Evolutionary conservation across 2,113 vertebrate species (phyloP).

Genomic region (Aplodontia rufa): DNA sequence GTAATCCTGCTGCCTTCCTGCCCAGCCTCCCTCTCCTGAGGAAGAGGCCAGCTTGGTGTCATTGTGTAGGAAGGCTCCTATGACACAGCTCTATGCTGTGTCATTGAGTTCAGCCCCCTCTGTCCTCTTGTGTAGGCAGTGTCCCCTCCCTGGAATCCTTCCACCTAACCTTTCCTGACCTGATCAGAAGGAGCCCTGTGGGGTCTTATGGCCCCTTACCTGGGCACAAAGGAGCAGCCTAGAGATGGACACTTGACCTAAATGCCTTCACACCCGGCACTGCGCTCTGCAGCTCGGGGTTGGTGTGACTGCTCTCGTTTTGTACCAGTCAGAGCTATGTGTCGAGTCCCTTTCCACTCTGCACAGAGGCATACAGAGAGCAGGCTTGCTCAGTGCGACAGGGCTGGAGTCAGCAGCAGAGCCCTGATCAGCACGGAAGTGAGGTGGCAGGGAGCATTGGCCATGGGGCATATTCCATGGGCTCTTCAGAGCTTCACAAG

Average conservation of each 20-base stretch:
- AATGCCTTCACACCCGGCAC: not conserved
- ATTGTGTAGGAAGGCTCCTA: not conserved
- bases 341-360: not conserved
- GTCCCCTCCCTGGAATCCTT: not conserved
- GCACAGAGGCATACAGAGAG: not conserved
- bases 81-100: not conserved
- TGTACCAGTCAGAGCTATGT: not conserved
- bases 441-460: not conserved
- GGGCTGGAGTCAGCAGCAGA: not conserved
- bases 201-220: rapidly evolving
- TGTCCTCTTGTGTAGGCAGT: not conserved
- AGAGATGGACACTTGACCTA: not conserved
- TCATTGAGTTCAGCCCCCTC: not conserved
- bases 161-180: not conserved
- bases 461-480: not conserved
- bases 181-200: not conserved
- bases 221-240: not conserved
- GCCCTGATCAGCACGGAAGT: not conserved
- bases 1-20: not conserved
- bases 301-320: not conserved
- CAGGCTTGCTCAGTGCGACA: not conserved
- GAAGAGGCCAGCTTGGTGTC: not conserved
- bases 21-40: not conserved
- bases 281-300: too few relatives aligned
- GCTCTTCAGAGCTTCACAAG: not conserved